Conservation (phyloP, 37 sponge, comb jelly and placozoan genomes). For the Axinella damicornis region DNA sequence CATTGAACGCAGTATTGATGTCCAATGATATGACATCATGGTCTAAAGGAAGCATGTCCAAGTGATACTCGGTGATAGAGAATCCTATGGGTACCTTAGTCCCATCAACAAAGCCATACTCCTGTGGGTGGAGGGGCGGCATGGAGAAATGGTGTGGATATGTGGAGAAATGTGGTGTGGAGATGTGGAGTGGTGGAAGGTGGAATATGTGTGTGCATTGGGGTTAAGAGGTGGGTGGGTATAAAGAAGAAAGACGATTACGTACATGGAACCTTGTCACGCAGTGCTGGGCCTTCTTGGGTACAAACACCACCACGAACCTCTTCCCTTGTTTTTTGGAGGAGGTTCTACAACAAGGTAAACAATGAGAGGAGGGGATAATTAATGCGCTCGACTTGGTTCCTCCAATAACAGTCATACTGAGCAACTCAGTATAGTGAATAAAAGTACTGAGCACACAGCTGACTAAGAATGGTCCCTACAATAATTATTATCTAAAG, state of each 20-base stretch:
- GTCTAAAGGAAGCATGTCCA: slow-evolving; percentile 92
- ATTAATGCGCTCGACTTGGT: too few species aligned
- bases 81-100: slow-evolving; percentile 6
- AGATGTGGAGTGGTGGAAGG: too few species aligned
- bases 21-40: slow-evolving; percentile 89
- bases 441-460: too few species aligned
- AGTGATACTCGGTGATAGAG: slow-evolving; percentile 70
- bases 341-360: slow-evolving; percentile 23
- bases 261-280: slow-evolving; percentile 58
- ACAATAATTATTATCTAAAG: too few species aligned
- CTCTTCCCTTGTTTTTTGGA: slow-evolving; percentile 35
- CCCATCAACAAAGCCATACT: slow-evolving; percentile 23
- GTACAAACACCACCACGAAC: slow-evolving; percentile 79
- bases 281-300: slow-evolving; percentile 69
- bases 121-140: not conserved
- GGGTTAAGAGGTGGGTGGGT: too few species aligned
- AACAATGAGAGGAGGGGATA: not conserved
- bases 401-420: too few species aligned
- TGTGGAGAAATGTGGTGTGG: not conserved
- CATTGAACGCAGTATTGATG: slow-evolving; percentile 72
- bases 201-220: too few species aligned
- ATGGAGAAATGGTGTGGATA: not conserved
- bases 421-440: too few species aligned
- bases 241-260: not conserved
- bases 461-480: too few species aligned